Evolutionary conservation across 92 coral and sea anemone species (phyloP).

Genomic region (Palythoa grandiflora): DNA sequence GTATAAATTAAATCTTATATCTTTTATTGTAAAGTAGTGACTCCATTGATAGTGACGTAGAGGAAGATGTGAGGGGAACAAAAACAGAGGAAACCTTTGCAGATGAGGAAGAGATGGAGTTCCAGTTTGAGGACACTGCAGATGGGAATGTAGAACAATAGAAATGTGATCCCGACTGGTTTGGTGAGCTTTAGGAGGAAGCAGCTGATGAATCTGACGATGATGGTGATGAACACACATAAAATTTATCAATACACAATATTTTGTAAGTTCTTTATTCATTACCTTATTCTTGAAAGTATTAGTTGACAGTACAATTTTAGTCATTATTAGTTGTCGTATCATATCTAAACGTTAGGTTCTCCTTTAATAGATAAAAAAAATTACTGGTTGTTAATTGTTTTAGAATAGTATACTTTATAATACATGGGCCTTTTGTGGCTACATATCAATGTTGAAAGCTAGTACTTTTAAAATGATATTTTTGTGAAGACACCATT

Average conservation of each 20-base stretch:
- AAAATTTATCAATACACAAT: slow-evolving; percentile 41
- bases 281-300: slow-evolving; percentile 15
- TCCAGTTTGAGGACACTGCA: slow-evolving; percentile 39
- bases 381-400: neutral
- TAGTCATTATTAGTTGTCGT: neutral
- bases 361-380: neutral
- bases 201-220: slow-evolving; percentile 44
- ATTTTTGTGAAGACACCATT: too few relatives aligned
- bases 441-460: neutral
- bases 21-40: neutral
- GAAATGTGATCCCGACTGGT: slow-evolving; percentile 52
- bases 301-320: neutral
- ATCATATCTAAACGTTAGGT: neutral
- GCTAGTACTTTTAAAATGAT: too few relatives aligned
- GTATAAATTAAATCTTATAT: neutral
- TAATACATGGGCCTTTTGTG: neutral
- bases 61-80: slow-evolving; percentile 29
- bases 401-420: neutral
- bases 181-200: slow-evolving; percentile 42
- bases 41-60: neutral
- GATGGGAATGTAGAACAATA: slow-evolving; percentile 41
- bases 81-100: slow-evolving; percentile 14
- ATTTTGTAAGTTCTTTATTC: slow-evolving; percentile 55
- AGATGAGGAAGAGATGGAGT: slow-evolving; percentile 51
- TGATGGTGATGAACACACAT: slow-evolving; percentile 50